Evolutionary conservation across 2,888 invertebrate species (phyloP).

Genomic region (Rhagium mordax): DNA sequence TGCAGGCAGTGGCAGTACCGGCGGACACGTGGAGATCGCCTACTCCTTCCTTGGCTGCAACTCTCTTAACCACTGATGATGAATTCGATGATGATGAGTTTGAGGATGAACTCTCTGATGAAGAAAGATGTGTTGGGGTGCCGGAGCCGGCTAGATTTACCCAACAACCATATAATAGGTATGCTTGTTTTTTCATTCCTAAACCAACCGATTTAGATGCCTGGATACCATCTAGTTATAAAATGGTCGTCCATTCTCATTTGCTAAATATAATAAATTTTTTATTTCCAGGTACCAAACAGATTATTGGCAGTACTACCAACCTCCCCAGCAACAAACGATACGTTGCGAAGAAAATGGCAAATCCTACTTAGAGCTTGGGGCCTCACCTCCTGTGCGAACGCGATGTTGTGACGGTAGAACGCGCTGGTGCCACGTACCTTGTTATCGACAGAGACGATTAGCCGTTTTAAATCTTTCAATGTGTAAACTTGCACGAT

Average conservation of each 20-base stretch:
- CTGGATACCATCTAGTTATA: too few species aligned
- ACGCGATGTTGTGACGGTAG: conserved; percentile 68
- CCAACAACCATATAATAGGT: conserved; percentile 57
- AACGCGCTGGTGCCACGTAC: conserved; percentile 82
- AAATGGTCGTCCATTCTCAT: too few species aligned
- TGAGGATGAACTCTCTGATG: conserved; percentile 74
- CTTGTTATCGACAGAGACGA: conserved; percentile 88
- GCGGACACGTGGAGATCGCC: conserved; percentile 74
- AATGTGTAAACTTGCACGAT: conserved; percentile 91
- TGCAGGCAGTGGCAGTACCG: conserved; percentile 81
- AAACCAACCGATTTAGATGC: too few species aligned
- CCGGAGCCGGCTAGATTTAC: conserved; percentile 67
- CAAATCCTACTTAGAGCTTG: conserved; percentile 90
- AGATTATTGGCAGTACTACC: conserved; percentile 71
- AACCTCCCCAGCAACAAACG: conserved; percentile 79
- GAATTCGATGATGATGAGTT: conserved; percentile 78
- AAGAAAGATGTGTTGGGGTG: conserved; percentile 73
- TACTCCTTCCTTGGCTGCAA: conserved; percentile 68
- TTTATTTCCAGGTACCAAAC: conserved; percentile 66
- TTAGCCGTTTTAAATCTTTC: conserved; percentile 93
- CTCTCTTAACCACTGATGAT: conserved; percentile 66
- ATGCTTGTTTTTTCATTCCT: too few species aligned
- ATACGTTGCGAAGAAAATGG: conserved; percentile 92
- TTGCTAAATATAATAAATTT: too few species aligned
- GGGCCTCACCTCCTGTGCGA: conserved; percentile 73